Conservation (phyloP, 2,888 invertebrate species). For the Cyclophora albipunctata region DNA sequence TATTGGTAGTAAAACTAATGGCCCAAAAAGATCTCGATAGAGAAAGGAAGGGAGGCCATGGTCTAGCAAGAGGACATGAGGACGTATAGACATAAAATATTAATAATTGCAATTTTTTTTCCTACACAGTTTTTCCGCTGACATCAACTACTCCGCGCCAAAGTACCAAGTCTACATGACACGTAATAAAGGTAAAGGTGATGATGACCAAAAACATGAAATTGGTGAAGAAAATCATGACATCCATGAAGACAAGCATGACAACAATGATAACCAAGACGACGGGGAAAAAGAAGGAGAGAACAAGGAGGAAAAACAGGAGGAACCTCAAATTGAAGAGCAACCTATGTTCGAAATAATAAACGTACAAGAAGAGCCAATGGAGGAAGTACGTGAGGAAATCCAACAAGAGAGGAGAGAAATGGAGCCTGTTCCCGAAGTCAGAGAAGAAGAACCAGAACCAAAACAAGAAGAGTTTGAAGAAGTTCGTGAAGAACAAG, state of each 20-base stretch:
- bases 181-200: background rate
- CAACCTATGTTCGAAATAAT: background rate
- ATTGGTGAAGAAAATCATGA: background rate
- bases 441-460: too few relatives aligned
- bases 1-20: too few relatives aligned
- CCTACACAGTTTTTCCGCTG: slow-evolving; percentile 13
- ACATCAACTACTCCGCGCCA: slow-evolving; percentile 15
- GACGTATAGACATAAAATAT: too few relatives aligned
- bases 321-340: background rate
- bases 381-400: too few relatives aligned
- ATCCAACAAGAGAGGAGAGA: too few relatives aligned
- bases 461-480: background rate
- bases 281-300: background rate
- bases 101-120: too few relatives aligned
- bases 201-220: background rate
- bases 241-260: background rate
- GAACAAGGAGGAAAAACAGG: background rate
- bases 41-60: too few relatives aligned
- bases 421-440: too few relatives aligned
- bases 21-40: too few relatives aligned
- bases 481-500: slow-evolving; percentile 2
- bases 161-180: slow-evolving; percentile 2
- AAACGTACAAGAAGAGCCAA: too few relatives aligned
- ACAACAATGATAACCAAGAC: background rate
- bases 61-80: too few relatives aligned